phyloP scores from a whole-genome alignment of 2,797 vertebrate genomes.

The Peromyscus aztecus region DNA sequence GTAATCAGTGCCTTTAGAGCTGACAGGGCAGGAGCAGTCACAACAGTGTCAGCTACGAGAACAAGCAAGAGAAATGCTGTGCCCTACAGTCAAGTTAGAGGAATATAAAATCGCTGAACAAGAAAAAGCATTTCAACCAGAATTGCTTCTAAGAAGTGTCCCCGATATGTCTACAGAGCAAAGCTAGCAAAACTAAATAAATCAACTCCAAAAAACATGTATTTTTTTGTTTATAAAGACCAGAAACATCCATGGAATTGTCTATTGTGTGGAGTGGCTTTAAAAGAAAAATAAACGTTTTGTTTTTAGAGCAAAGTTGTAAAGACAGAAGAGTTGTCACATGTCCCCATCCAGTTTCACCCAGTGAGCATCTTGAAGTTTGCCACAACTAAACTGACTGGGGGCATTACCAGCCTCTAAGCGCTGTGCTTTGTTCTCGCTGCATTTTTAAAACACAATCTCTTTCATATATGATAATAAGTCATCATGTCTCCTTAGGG shows the following conservation, averaged over 20 bases:
- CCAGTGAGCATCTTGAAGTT: not conserved
- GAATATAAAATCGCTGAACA: not conserved
- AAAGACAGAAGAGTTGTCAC: not conserved
- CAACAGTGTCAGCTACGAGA: not conserved
- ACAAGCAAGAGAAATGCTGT: not conserved
- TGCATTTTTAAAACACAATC: not conserved
- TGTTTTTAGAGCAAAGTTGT: not conserved
- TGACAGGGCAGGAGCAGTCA: too few species aligned
- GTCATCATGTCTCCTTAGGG: not conserved
- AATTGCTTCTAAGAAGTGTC: not conserved
- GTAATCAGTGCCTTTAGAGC: not conserved
- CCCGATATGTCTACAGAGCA: not conserved
- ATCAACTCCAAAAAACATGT: not conserved
- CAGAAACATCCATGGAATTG: not conserved
- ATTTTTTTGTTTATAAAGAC: not conserved
- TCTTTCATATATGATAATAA: not conserved
- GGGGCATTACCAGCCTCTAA: not conserved
- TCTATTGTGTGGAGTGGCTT: not conserved
- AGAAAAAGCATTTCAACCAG: not conserved
- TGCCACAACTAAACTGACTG: not conserved
- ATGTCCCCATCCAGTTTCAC: not conserved
- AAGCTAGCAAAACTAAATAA: not conserved
- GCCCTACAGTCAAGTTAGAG: not conserved
- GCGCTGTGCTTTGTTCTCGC: not conserved
- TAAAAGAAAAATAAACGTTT: conserved; percentile 2